Conservation (phyloP, 2,113 vertebrate species). For the Xiphophorus couchianus region DNA sequence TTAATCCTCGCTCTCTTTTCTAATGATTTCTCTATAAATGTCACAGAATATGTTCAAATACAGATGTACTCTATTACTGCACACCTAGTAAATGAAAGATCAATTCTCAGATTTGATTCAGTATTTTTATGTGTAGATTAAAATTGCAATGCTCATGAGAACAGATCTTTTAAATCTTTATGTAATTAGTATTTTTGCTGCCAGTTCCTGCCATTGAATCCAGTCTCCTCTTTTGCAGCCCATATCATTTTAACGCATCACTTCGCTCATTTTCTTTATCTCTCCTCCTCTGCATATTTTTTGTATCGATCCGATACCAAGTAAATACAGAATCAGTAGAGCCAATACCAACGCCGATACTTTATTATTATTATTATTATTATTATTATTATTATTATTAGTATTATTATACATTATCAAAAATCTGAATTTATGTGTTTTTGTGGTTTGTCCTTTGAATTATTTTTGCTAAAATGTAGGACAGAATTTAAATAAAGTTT, state of each 20-base stretch:
- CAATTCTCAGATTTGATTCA: not conserved
- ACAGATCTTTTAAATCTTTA: not conserved
- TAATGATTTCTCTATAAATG: not conserved
- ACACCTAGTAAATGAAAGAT: not conserved
- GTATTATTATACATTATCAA: no score
- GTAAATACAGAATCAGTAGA: no score
- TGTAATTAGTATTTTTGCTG: not conserved
- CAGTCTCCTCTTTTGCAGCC: not conserved
- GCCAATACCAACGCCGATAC: no score
- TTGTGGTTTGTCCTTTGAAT: no score
- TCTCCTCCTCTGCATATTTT: not conserved
- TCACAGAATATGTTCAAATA: not conserved
- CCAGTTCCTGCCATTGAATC: not conserved
- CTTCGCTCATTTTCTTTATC: not conserved
- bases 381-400: no score
- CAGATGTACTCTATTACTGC: not conserved
- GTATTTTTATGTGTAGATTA: not conserved
- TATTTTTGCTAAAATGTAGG: no score
- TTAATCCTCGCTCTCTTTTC: not conserved
- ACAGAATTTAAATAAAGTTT: no score
- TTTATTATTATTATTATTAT: no score
- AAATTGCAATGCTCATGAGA: not conserved
- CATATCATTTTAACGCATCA: not conserved
- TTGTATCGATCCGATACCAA: no score
- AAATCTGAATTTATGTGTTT: no score